Evolutionary conservation across 2,797 vertebrate genomes (phyloP).

Genomic region (Tapirus indicus): DNA sequence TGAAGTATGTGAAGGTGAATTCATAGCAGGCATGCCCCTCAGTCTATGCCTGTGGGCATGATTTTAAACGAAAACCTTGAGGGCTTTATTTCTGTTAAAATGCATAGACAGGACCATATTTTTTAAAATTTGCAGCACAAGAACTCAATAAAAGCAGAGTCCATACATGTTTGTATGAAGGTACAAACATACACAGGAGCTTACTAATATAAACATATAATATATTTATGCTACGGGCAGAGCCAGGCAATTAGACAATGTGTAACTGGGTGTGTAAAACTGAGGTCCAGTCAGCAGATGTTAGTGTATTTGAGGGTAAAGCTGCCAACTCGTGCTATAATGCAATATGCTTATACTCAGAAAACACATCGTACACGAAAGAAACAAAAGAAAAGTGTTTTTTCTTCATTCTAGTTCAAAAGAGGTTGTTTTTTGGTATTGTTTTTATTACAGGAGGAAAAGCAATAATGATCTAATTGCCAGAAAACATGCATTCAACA

Average conservation of each 20-base stretch:
- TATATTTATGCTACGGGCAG: conserved; percentile 55
- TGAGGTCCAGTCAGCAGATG: conserved; percentile 69
- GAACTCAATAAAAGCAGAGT: conserved; percentile 13
- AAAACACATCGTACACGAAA: background rate
- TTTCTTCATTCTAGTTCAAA: conserved; percentile 63
- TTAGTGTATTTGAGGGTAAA: conserved; percentile 54
- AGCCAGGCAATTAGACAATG: conserved; percentile 75
- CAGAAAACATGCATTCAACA: conserved; percentile 51
- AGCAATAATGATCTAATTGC: conserved; percentile 66
- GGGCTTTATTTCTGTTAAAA: conserved; percentile 59
- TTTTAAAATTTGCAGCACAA: background rate
- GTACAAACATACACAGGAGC: background rate
- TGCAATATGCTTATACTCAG: conserved; percentile 33
- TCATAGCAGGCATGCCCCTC: background rate
- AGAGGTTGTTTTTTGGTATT: background rate
- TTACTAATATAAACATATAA: conserved; percentile 62
- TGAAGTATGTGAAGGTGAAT: conserved; percentile 68
- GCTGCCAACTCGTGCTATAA: conserved; percentile 48
- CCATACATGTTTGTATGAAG: background rate
- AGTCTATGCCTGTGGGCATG: conserved; percentile 61
- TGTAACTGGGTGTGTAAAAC: conserved; percentile 65
- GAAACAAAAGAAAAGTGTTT: conserved; percentile 33
- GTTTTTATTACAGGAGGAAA: conserved; percentile 58
- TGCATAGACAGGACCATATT: background rate
- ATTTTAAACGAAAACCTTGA: conserved; percentile 64